Base-by-base conservation (phyloP, 2,797 vertebrate genomes). In the Pangasius mekongensis region DNA sequence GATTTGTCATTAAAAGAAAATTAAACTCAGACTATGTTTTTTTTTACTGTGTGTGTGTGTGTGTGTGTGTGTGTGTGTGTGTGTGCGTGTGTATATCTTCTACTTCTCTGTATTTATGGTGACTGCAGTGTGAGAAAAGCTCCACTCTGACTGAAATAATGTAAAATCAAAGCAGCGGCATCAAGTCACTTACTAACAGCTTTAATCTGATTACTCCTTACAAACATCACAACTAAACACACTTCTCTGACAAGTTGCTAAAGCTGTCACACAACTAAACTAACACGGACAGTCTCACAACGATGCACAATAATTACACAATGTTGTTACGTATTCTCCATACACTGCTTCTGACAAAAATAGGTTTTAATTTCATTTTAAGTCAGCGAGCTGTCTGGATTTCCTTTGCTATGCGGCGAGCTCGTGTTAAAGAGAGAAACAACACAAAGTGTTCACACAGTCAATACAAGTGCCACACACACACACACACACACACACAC, bases 161-260 rank as follows among this genome's bases (percentile, higher is more conserved):
- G 24, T 43, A 43, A 66, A 62, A 83, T 47, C 60, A 66, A 47
- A 83, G 58, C 80, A 62, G 58, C 18, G 33, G 81, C 81, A 66
- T 83, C 39, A 20, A 49, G 62, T 33, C 80, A 43, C 56, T 62
- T 43, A 1, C 56, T 62, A 60, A 82, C 80, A 11, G 39, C 60
- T 66, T 84, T 66, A 84, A 84, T 84, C 82, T 10, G 39, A 66
- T 66, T 66, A 67, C 82, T 49, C 62, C 43, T 10, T 49, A 84
- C 82, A 33, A 30, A 67, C 82, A 52, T 82, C 82, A 67, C 82
- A 84, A n/a, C 39, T 66, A 22, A n/a, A 67, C 82, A 84, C 60
- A 67, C 82, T 67, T 84, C 43, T 66, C 82, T 66, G 62, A 83
- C 62, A 84, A 84, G 43, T 69, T 64, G 30, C 83, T 84, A 78